Evolutionary conservation across 2,888 invertebrate genomes (phyloP), one percentile per base, ranked within the genome.

Genomic region (Dasysyrphus albostriatus): DNA sequence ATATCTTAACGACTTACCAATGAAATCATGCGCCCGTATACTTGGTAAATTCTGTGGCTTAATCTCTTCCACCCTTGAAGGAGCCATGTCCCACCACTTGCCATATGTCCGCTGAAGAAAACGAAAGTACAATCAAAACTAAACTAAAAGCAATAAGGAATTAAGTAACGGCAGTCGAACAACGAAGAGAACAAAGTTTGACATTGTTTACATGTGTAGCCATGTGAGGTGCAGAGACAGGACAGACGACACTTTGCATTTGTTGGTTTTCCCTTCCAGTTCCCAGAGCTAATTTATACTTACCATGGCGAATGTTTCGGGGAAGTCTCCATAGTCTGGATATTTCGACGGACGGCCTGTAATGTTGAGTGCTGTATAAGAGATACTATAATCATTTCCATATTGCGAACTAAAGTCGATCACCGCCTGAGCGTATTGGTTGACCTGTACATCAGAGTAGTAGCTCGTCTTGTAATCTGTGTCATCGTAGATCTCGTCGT

Each of bases 291-390:
- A 54, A n/a, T 8, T 32, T 14, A 19, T 19, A 91, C 94, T 94
- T 93, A 98, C 98, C 95, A 98, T 96, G 79, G 97, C 96, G 93
- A 96, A 98, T 14, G 97, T 96, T 92, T 97, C 96, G 10, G 97
- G 97, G 93, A 96, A 98, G 91, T 98, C 98, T 19, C 98, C 98
- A 92, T 98, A 98, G 88, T 95, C 95, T 0, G 98, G 98, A 93
- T 96, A 98, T 91, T 96, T 96, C 34, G 95, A 95, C 12, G 97
- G 97, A 89, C 96, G 95, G 9, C 98, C 98, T 70, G 96, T 95
- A 78, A 98, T 94, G 93, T 98, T 98, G 72, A 95, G 95, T 6
- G 97, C 98, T 5, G 97, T 96, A 91, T 98, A 98, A 0, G 97
- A 97, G 91, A 97, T 96, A 93, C 97, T 97, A 85, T 95, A 95